phyloP scores from a whole-genome alignment of 2,113 vertebrate species.

The Turdus rufiventris region DNA sequence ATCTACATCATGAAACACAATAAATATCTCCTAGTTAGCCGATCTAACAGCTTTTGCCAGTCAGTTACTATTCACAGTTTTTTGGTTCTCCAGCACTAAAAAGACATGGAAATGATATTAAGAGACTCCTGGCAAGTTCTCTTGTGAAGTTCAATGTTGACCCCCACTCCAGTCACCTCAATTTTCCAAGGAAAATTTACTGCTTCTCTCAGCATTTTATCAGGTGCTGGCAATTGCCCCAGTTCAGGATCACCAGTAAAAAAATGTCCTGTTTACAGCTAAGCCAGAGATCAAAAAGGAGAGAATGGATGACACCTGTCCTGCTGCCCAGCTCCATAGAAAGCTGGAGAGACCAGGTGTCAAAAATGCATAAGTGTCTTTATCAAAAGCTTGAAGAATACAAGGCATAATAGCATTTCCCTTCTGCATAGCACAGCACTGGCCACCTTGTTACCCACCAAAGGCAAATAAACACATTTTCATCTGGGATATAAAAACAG shows the following conservation, averaged over 20 bases:
- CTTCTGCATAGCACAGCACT: neutral
- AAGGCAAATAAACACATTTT: neutral
- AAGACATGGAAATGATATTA: neutral
- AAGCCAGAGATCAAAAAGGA: neutral
- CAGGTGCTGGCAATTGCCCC: neutral
- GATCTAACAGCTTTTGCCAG: neutral
- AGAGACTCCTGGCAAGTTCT: neutral
- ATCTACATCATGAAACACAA: neutral
- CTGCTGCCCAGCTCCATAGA: neutral
- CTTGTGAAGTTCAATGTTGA: neutral
- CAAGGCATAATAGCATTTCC: neutral
- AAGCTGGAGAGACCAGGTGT: neutral
- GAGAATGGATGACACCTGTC: neutral
- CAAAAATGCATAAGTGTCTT: neutral
- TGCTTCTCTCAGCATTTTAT: neutral
- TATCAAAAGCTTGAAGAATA: neutral
- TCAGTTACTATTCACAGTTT: neutral
- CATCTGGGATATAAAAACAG: neutral
- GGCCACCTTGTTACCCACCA: no score
- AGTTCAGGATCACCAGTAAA: neutral
- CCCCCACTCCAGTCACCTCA: fast-evolving
- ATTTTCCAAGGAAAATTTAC: neutral
- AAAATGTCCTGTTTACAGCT: neutral
- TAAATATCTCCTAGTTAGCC: neutral
- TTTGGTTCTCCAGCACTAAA: neutral